phyloP scores from a whole-genome alignment of 2,888 invertebrate species.

The Tanypteryx hageni region DNA sequence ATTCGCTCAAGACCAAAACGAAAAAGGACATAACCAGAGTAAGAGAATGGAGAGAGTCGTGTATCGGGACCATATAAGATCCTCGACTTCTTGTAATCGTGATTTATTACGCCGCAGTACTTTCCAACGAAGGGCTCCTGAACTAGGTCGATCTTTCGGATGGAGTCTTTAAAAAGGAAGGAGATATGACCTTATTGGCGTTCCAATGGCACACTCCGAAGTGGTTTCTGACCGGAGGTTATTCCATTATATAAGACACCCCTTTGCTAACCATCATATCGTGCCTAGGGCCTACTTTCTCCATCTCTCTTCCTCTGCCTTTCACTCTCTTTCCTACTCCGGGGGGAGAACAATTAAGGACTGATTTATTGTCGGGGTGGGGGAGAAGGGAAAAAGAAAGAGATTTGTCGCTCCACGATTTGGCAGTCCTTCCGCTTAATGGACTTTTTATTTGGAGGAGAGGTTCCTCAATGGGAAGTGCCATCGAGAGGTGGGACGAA shows the following conservation, averaged over 20 bases:
- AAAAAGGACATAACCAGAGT: no score
- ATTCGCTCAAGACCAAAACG: no score
- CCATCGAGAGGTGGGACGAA: not conserved
- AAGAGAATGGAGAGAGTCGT: not conserved
- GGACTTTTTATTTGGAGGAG: constrained; percentile 27
- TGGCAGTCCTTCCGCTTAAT: constrained; percentile 35
- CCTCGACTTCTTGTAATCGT: not conserved
- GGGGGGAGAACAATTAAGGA: constrained; percentile 8
- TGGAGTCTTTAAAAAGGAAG: no score
- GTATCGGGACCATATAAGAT: not conserved
- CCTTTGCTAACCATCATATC: not conserved
- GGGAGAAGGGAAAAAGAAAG: not conserved
- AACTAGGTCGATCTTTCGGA: not conserved
- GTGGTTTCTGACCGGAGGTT: not conserved
- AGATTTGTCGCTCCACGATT: constrained; percentile 3
- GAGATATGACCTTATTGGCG: no score
- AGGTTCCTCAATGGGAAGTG: not conserved
- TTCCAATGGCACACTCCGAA: no score
- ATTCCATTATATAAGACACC: not conserved
- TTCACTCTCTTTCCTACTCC: not conserved
- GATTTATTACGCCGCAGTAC: not conserved
- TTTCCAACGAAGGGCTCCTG: not conserved
- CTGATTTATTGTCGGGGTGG: not conserved
- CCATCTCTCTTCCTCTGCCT: not conserved
- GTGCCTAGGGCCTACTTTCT: constrained; percentile 12